Evolutionary conservation across 1,140 invertebrate genomes (phyloP).

Genomic region (Drosophila subpulchrella): DNA sequence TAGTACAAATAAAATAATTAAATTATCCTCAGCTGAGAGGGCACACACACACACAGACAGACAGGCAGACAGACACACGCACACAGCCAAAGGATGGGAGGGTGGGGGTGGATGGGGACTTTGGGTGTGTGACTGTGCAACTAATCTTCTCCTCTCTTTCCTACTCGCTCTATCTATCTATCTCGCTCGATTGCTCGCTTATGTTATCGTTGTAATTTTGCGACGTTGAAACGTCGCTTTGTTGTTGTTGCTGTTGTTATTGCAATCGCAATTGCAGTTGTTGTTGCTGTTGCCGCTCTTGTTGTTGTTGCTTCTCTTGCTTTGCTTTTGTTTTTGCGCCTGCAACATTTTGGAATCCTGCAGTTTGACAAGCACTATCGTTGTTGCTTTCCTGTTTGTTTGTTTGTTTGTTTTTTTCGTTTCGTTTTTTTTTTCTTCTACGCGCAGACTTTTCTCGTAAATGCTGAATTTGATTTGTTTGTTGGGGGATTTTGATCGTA

Average conservation of each 20-base stretch:
- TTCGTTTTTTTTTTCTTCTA: constrained; percentile 4
- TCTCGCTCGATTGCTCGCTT: constrained; percentile 37
- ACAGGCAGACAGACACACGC: constrained; percentile 30
- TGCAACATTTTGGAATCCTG: constrained; percentile 37
- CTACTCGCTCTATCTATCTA: constrained; percentile 25
- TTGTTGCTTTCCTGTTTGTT: constrained; percentile 20
- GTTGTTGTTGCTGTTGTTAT: constrained; percentile 27
- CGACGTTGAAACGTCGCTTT: constrained; percentile 51
- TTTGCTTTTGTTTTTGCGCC: constrained; percentile 23
- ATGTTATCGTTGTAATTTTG: constrained; percentile 67
- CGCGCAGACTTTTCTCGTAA: constrained; percentile 50
- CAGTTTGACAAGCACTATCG: constrained; percentile 48
- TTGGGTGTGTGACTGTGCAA: background rate
- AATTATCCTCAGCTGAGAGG: constrained; percentile 43
- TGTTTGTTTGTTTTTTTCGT: constrained; percentile 14
- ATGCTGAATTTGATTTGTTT: constrained; percentile 57
- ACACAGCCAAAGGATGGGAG: constrained; percentile 6
- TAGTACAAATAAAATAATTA: constrained; percentile 68
- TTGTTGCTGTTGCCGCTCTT: constrained; percentile 31
- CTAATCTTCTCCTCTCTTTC: constrained; percentile 7
- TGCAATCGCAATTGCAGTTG: background rate
- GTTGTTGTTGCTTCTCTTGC: constrained; percentile 40
- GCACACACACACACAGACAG: constrained; percentile 20
- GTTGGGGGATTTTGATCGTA: constrained; percentile 21
- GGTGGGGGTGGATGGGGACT: constrained; percentile 2